Evolutionary conservation across 2,797 vertebrate genomes (phyloP), one percentile per base, ranked within the genome.

Genomic region (Mionectes olivaceus): DNA sequence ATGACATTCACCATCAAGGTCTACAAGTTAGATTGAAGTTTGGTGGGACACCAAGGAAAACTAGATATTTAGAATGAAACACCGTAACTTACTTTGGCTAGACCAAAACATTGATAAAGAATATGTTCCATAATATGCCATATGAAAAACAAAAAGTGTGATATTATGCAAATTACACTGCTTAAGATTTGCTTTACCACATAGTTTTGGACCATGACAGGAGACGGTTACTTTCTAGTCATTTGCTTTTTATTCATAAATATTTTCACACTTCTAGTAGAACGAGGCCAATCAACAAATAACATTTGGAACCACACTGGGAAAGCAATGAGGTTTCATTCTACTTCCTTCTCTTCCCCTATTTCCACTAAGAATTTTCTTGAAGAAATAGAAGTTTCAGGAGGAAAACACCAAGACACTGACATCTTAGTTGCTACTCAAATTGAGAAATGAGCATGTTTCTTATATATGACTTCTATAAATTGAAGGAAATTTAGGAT

Each of bases 321-420:
- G 32, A 88, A 93, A 93, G 4, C 10, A 75, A 55, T 30, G 11
- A 55, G 7, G 47, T 57, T 85, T 85, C 24, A 30, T 87, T 53
- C 21, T 47, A 10, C 8, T 4, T 55, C 12, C 3, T 2, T 75
- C 37, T 53, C 4, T 5, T 59, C 3, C 22, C 1, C 0, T 9
- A 2, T 2, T 5, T 49, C 24, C 21, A 33, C 18, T 39, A 68
- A 35, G 18, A 73, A 57, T 60, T 87, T 41, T 0, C 8, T 77
- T 61, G 18, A 14, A 60, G 46, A 74, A 65, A 4, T 22, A 47
- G 7, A 18, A 25, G 3, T 55, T 94, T 86, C 70, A 61, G 27
- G 37, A 27, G 13, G 12, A 64, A 19, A 78, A 1, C 3, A 37
- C 7, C 64, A 84, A 85, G 79, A 2, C 11, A 8, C 18, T 78